Conservation (phyloP, 2,797 vertebrate genomes). For the Dendrocincla tyrannina region DNA sequence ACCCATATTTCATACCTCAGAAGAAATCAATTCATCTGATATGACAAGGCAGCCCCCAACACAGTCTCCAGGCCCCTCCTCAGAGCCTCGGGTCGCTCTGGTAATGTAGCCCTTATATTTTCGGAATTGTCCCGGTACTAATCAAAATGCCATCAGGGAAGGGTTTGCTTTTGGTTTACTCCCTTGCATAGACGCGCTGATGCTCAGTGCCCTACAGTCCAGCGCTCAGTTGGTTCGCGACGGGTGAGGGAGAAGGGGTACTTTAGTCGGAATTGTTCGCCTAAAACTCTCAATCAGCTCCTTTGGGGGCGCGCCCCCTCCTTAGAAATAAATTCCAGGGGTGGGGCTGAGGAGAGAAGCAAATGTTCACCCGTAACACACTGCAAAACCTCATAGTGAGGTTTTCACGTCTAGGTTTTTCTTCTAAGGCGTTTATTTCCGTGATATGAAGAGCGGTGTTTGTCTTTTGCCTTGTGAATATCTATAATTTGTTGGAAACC, state of each 20-base stretch:
- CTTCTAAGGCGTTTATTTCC: background rate
- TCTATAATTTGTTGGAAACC: background rate
- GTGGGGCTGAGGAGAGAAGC: background rate
- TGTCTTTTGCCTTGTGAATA: background rate
- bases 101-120: background rate
- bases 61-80: slow-evolving; percentile 15
- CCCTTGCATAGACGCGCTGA: background rate
- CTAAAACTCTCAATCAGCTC: background rate
- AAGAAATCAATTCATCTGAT: slow-evolving; percentile 33
- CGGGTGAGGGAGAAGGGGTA: background rate
- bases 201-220: background rate
- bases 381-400: background rate
- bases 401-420: background rate
- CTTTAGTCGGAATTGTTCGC: background rate
- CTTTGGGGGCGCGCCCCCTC: background rate
- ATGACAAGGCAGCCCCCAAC: slow-evolving; percentile 15
- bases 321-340: background rate
- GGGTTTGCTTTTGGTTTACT: background rate
- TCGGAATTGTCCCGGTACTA: background rate
- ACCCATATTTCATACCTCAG: slow-evolving; percentile 39
- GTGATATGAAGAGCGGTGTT: background rate
- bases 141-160: background rate
- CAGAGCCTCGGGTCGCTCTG: background rate
- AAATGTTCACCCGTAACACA: background rate
- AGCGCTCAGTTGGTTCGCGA: accelerated